Evolutionary conservation across 2,888 invertebrate species (phyloP), one percentile per base, ranked within the genome.

Genomic region (Agriotes lineatus): DNA sequence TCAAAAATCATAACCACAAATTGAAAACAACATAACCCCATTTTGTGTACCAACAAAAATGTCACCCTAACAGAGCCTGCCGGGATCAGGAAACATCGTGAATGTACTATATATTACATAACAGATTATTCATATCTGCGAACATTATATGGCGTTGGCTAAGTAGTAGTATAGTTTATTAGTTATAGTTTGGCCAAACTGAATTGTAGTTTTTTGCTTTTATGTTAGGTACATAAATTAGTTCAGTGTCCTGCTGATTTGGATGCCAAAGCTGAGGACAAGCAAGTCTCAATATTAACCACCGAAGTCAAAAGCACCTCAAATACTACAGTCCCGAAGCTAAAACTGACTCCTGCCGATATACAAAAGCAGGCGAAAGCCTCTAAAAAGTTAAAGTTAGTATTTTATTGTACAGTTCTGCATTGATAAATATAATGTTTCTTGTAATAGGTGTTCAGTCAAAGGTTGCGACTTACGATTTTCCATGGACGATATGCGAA

Each of bases 391-490:
- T 65, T 82, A 4, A 81, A 80, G 78, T 79, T 73, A 70, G 74
- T 61, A n/a, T 52, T 59, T 37, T 19, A 6, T 9, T 9, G 9
- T 30, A 6, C 9, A 30, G 30, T 4, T 6, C 9, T n/a, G n/a
- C n/a, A n/a, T n/a, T n/a, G n/a, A n/a, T n/a, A n/a, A n/a, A n/a
- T n/a, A n/a, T n/a, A n/a, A n/a, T n/a, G n/a, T n/a, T n/a, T n/a
- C n/a, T 50, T 50, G 14, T 57, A 16, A 10, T 72, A 89, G 88
- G 69, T 90, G 90, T 77, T 80, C 85, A 1, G 80, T 86, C 20
- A 83, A 84, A 63, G 85, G 86, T 20, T 91, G 91, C 75, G 79
- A 82, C 2, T 86, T 87, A 63, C 86, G 87, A 75, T 90, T 91
- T 74, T 83, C 86, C 68, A 81, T 80, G 4, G 75, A 78, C 0